phyloP scores from a whole-genome alignment of 53 echinoderm and acorn worm genomes.

The Actinopyga echinites region DNA sequence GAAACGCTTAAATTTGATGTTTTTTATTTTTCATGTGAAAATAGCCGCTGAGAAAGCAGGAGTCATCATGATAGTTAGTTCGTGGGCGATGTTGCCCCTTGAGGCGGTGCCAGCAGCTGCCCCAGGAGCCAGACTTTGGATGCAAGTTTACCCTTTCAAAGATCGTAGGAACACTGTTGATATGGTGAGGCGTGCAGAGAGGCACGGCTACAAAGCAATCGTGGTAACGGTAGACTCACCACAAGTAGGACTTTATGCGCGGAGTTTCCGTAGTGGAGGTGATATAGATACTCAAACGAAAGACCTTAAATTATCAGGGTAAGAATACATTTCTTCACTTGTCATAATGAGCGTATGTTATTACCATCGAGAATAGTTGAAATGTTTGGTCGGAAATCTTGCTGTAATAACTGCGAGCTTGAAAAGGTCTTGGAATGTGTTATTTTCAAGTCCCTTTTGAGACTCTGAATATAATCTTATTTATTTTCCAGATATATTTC shows the following conservation, averaged over 20 bases:
- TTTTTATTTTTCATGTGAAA: neutral
- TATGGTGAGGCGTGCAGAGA: constrained; percentile 37
- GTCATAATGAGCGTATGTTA: no score
- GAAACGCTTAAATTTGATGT: no score
- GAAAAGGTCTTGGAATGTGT: no score
- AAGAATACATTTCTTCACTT: no score
- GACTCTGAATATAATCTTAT: no score
- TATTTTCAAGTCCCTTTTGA: no score
- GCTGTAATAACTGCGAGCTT: no score
- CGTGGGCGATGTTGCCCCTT: neutral
- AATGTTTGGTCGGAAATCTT: no score
- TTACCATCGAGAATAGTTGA: no score
- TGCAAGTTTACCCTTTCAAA: constrained; percentile 36
- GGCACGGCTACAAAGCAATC: constrained; percentile 31
- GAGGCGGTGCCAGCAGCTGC: constrained; percentile 25
- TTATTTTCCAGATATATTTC: no score
- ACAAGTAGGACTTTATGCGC: neutral
- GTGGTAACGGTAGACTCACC: constrained; percentile 48
- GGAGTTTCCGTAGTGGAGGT: neutral
- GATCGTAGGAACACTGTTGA: constrained; percentile 28
- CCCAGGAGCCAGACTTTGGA: constrained; percentile 25
- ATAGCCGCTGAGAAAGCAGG: constrained; percentile 34
- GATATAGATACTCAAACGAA: neutral
- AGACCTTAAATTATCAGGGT: no score
- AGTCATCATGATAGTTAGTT: constrained; percentile 31